phyloP scores from a whole-genome alignment of 2,113 vertebrate species.

The pig (Sus scrofa) region DNA sequence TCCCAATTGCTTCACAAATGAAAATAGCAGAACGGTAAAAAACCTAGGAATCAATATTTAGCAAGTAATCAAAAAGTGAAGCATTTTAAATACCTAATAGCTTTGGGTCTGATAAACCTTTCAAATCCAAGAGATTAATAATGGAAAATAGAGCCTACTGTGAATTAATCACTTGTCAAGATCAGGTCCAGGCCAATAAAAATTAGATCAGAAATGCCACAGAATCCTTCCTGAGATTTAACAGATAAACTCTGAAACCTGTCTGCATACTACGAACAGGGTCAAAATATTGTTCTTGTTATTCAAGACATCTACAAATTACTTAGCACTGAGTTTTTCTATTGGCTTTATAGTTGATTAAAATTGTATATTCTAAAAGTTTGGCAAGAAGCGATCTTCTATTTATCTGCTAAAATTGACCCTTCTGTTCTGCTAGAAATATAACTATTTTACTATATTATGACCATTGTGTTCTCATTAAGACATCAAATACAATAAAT shows the following conservation, averaged over 20 bases:
- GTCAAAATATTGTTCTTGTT: conserved; percentile 8
- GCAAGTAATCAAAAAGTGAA: background rate
- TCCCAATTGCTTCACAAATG: conserved; percentile 35
- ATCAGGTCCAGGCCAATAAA: background rate
- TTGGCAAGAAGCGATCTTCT: conserved; percentile 1
- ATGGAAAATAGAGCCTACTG: conserved; percentile 31
- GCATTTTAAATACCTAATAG: background rate
- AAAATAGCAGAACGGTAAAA: background rate
- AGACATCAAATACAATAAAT: background rate
- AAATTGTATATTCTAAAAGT: conserved; percentile 30
- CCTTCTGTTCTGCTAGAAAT: background rate
- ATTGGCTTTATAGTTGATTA: conserved; percentile 18
- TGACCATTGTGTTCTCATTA: background rate
- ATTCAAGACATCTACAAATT: conserved; percentile 5
- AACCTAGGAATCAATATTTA: background rate
- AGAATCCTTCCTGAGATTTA: conserved; percentile 32
- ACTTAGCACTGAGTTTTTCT: background rate
- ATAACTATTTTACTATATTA: background rate
- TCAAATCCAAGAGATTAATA: conserved; percentile 55
- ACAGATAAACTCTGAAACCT: conserved; percentile 22
- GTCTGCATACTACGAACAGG: background rate
- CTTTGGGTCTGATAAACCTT: conserved; percentile 32
- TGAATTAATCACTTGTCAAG: conserved; percentile 11
- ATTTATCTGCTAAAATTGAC: conserved; percentile 10
- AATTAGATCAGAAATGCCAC: conserved; percentile 48